phyloP scores from a whole-genome alignment of 2,888 invertebrate genomes.

The Ichneumoninae sp. region DNA sequence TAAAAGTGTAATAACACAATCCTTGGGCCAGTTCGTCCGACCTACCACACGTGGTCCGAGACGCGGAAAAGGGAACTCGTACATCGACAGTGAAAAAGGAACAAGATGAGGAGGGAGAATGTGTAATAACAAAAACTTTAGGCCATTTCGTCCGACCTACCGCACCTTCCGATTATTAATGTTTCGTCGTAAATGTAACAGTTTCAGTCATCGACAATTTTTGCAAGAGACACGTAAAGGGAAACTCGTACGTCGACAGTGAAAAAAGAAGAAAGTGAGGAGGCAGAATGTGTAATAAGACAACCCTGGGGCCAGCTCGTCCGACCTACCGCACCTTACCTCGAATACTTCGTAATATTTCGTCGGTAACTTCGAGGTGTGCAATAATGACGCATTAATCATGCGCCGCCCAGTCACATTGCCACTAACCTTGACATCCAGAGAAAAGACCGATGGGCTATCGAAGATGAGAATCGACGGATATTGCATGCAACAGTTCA shows the following conservation, averaged over 20 bases:
- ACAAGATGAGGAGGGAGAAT: not conserved
- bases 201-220: not conserved
- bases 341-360: conserved; percentile 20
- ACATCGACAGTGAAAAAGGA: not conserved
- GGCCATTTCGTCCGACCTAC: no score
- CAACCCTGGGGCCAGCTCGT: conserved; percentile 21
- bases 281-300: not conserved
- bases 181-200: not conserved
- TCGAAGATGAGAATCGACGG: not conserved
- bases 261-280: not conserved
- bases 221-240: no score
- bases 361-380: not conserved
- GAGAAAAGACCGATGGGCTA: not conserved
- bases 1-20: no score
- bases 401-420: not conserved
- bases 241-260: no score
- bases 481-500: not conserved
- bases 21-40: no score
- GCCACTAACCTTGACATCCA: conserved; percentile 16
- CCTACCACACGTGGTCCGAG: no score
- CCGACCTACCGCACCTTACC: conserved; percentile 43
- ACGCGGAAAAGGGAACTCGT: no score
- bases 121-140: not conserved
- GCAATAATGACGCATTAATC: conserved; percentile 2
- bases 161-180: not conserved